A percentile compares a stretch with the other conserved stretches of the same genome.
Evolutionary conservation across 2,113 vertebrate species (phyloP).

Genomic region (Chiloscyllium plagiosum): DNA sequence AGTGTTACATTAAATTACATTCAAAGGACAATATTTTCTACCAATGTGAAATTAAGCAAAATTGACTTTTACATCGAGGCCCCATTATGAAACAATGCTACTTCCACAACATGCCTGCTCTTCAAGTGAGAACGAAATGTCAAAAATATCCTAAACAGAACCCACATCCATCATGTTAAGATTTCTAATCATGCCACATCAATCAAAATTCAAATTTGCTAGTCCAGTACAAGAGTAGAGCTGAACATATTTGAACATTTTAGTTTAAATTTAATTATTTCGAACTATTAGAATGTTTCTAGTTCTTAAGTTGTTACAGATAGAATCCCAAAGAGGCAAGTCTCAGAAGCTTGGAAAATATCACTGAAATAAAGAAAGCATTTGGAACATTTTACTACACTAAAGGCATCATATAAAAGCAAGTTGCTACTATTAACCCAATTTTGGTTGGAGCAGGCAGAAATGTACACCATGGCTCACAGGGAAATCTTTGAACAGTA

Average conservation of each 20-base stretch:
- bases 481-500: not conserved
- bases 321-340: not conserved
- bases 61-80: not conserved
- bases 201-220: not conserved
- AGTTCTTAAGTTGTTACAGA: not conserved
- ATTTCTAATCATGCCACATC: not conserved
- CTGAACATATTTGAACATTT: not conserved
- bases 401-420: too few species aligned
- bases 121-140: not conserved
- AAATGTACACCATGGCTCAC: not conserved
- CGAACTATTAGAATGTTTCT: not conserved
- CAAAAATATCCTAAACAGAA: not conserved
- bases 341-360: not conserved
- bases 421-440: not conserved
- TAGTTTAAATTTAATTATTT: not conserved
- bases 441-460: not conserved
- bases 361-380: not conserved
- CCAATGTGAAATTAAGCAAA: not conserved
- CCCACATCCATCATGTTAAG: not conserved
- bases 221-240: not conserved
- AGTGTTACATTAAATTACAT: not conserved
- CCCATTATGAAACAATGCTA: not conserved
- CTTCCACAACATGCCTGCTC: too few species aligned
- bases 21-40: not conserved
- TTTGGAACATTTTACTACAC: not conserved